Base-by-base conservation (phyloP, 2,113 vertebrate species). In the Rostratula benghalensis region DNA sequence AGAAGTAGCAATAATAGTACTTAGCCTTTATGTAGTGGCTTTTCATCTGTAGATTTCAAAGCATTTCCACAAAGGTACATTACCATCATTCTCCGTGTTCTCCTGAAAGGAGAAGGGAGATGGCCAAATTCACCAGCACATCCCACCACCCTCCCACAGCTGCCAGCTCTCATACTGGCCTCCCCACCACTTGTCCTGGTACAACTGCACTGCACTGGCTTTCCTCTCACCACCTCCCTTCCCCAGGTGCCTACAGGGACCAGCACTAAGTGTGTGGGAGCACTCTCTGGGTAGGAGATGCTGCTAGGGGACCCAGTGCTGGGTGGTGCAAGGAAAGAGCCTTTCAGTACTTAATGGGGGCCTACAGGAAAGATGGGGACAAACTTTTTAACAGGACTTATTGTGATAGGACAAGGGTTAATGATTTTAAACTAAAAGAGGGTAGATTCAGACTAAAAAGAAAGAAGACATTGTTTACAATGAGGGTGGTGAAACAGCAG, bases 41-140 rank as follows among this genome's bases (percentile, higher is more conserved):
- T 95, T 90, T 96, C 60, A 60, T 60, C 48, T 81, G 43, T 21
- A 81, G 83, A 21, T 86, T 92, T 87, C 73, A 81, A 92, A 88
- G 73, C 56, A 70, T 11, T 83, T 27, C 39, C 69, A 70, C 75
- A 75, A 88, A 79, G 91, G 46, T 59, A 88, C 68, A 51, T 83
- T 50, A 39, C 45, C 33, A 16, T 50, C 76, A 45, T 43, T 45
- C n/a, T 90, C 31, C 8, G 1, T 33, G 20, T 27, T n/a, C 76
- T 84, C 22, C 64, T 85, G 75, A 83, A 54, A 78, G 33, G 19
- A 48, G 18, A 65, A 76, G 30, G 30, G 54, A 59, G 0, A 1
- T 23, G 43, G 12, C 12, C 70, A 88, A 61, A 20, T 8, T 45
- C 30, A 46, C 24, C 17, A 53, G 31, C 17, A 20, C 1, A 0